Evolutionary conservation across 2,797 vertebrate genomes (phyloP), one percentile per base, ranked within the genome.

Genomic region (Darevskia mixta): DNA sequence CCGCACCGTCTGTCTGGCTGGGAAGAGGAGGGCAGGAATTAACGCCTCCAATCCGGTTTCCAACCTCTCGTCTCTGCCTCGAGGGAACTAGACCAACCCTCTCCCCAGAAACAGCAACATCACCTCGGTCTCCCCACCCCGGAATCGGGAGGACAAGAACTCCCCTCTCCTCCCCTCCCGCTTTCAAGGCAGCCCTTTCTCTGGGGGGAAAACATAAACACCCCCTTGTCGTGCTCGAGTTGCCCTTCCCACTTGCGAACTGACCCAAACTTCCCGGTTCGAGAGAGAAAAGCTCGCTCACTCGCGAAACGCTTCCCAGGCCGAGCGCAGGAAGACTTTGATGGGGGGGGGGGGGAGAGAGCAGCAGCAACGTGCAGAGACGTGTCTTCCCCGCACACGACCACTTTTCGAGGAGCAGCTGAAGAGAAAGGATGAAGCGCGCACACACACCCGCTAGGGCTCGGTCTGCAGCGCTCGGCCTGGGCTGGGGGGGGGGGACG

Each of bases 1-100:
- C 13, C 9, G 73, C 4, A 45, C 73, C 76, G 76, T 87, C 91
- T 78, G 93, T 81, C 92, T 87, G 91, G 85, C 76, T 38, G 45
- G 18, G 32, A 82, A 11, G 6, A 23, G 79, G 69, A 45, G 64
- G 76, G 77, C 61, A 55, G 67, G 23, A 20, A 29, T 3, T 29
- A n/a, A 2, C 80, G 4, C 87, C 1, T 38, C 81, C 81, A n/a
- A 78, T 27, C 81, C 73, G 13, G 4, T 71, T 41, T 15, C 43
- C 73, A 13, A 79, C 41, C 27, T 23, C 41, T 77, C 69, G 55
- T 13, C 43, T 45, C 23, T 25, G 29, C 80, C 23, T 45, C 18
- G 38, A 17, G 10, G 20, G 72, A 81, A 43, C 32, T 10, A 5
- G 81, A 78, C 69, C 9, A 5, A 73, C 18, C 27, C 75, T 20